Conservation (phyloP, 2,888 invertebrate species). For the Chesias legatella region DNA sequence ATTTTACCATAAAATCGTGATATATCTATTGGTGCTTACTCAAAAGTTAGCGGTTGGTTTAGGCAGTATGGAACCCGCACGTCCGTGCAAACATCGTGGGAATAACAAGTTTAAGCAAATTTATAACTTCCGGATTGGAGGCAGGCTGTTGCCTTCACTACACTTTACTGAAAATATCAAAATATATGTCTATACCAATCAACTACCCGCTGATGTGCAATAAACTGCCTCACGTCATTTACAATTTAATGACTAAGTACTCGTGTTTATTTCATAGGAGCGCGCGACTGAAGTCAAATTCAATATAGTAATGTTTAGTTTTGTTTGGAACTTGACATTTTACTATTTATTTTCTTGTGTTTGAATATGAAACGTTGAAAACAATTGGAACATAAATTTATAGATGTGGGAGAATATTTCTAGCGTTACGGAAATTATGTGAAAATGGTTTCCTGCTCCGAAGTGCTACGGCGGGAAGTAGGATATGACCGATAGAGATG, state of each 20-base stretch:
- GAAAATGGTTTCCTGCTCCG: constrained; percentile 49
- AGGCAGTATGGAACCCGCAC: constrained; percentile 71
- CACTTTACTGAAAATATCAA: constrained; percentile 24
- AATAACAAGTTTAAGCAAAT: constrained; percentile 77
- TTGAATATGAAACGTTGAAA: constrained; percentile 39
- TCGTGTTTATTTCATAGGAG: constrained; percentile 27
- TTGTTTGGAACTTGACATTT: constrained; percentile 32
- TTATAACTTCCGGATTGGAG: constrained; percentile 71
- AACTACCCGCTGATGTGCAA: constrained; percentile 20
- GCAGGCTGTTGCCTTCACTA: constrained; percentile 49
- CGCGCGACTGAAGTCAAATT: constrained; percentile 32
- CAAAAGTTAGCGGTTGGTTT: constrained; percentile 67
- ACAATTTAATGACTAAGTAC: constrained; percentile 22
- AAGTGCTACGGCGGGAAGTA: constrained; percentile 30
- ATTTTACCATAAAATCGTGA: constrained; percentile 51
- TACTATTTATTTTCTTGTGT: constrained; percentile 21
- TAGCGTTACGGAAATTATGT: constrained; percentile 41
- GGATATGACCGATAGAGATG: constrained; percentile 25
- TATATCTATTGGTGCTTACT: constrained; percentile 56
- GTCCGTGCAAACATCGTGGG: constrained; percentile 74
- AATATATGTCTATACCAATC: constrained; percentile 23
- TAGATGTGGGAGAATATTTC: constrained; percentile 38
- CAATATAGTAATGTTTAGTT: constrained; percentile 31
- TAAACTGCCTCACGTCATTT: constrained; percentile 22
- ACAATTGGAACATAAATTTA: constrained; percentile 41